phyloP scores from a whole-genome alignment of 2,888 invertebrate genomes.

The Agonopterix arenella region DNA sequence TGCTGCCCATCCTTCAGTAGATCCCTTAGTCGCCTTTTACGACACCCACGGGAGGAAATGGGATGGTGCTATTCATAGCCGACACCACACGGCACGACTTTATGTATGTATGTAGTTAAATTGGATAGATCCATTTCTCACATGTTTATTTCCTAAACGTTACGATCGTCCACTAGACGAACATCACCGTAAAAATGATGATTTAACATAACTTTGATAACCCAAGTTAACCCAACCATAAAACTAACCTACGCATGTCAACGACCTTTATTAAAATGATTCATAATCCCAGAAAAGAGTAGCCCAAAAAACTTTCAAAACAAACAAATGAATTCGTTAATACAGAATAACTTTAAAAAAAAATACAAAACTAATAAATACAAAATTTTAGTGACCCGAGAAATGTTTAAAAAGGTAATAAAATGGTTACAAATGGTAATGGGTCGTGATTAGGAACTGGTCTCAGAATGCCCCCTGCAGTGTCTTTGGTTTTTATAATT shows the following conservation, averaged over 20 bases:
- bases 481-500: slow-evolving; percentile 6
- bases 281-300: slow-evolving; percentile 1
- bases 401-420: slow-evolving; percentile 27
- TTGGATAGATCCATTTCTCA: too few species aligned
- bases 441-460: slow-evolving; percentile 14
- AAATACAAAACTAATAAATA: slow-evolving; percentile 2
- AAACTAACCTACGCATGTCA: slow-evolving; percentile 9
- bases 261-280: slow-evolving; percentile 11
- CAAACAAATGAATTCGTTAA: slow-evolving; percentile 16
- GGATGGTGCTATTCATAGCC: too few species aligned
- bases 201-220: too few species aligned
- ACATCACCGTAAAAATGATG: too few species aligned
- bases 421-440: slow-evolving; percentile 46
- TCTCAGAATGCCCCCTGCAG: slow-evolving; percentile 7
- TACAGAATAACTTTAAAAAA: background rate
- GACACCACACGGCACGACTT: too few species aligned
- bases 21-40: too few species aligned
- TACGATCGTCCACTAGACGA: too few species aligned
- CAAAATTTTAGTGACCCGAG: slow-evolving; percentile 19
- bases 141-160: too few species aligned
- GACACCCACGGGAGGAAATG: too few species aligned
- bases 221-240: too few species aligned
- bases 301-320: slow-evolving; percentile 8
- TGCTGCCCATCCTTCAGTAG: too few species aligned
- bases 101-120: too few species aligned